phyloP scores from a whole-genome alignment of 1,140 invertebrate species.

The Dreissena rostriformis region DNA sequence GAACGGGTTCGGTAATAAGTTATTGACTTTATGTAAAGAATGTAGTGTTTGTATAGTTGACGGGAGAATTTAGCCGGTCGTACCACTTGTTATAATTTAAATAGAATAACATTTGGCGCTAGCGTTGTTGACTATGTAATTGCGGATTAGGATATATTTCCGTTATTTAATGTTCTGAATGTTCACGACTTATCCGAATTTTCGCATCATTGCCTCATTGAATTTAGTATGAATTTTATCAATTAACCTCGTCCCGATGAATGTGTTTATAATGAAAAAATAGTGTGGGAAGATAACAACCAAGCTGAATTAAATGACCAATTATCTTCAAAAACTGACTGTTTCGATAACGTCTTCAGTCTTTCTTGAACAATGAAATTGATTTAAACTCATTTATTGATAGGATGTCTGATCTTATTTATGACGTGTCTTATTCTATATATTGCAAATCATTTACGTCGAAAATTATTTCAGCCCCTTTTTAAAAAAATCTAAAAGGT shows the following conservation, averaged over 20 bases:
- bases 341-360: not conserved
- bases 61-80: not conserved
- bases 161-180: not conserved
- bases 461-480: not conserved
- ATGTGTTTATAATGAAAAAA: not conserved
- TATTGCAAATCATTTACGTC: not conserved
- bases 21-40: not conserved
- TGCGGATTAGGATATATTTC: not conserved
- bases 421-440: not conserved
- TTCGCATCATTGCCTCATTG: not conserved
- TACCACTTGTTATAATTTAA: not conserved
- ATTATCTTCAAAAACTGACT: not conserved
- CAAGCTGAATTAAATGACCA: not conserved
- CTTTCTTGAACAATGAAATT: not conserved
- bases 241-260: not conserved
- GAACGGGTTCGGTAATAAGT: not conserved
- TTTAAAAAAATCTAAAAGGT: not conserved
- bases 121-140: not conserved
- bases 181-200: not conserved
- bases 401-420: not conserved
- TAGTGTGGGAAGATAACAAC: not conserved
- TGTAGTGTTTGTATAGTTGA: not conserved
- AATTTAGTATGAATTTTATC: not conserved
- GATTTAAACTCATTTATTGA: not conserved
- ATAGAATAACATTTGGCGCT: not conserved